Evolutionary conservation across 2,797 vertebrate species (phyloP).

Genomic region (Epinephelus awoara): DNA sequence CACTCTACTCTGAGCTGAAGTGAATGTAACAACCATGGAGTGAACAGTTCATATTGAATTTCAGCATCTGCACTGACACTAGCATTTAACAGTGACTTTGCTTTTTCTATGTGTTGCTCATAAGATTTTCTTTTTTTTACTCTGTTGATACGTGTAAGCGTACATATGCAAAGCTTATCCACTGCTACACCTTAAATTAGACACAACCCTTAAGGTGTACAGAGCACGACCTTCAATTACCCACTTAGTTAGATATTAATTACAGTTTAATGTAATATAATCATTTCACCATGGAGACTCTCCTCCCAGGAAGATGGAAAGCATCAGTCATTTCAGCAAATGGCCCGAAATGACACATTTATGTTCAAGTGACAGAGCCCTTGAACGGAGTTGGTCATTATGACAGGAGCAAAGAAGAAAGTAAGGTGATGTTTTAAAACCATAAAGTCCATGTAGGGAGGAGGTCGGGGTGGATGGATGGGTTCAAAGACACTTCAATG

Average conservation of each 20-base stretch:
- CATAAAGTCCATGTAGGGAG: neutral
- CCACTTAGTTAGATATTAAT: neutral
- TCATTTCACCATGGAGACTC: neutral
- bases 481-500: neutral
- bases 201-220: neutral
- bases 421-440: neutral
- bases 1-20: slow-evolving; percentile 32
- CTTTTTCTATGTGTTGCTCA: neutral
- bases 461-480: neutral
- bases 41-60: slow-evolving; percentile 23
- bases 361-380: neutral
- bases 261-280: neutral
- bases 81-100: neutral
- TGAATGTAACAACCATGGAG: slow-evolving; percentile 21
- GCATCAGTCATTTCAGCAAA: neutral
- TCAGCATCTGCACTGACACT: slow-evolving; percentile 4
- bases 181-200: neutral
- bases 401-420: neutral
- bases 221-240: neutral
- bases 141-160: neutral
- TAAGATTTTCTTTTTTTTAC: neutral
- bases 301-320: neutral
- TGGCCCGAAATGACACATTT: neutral
- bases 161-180: neutral
- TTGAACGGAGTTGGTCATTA: neutral